Conservation (phyloP, 2,113 vertebrate species). For the Limnothrissa miodon region DNA sequence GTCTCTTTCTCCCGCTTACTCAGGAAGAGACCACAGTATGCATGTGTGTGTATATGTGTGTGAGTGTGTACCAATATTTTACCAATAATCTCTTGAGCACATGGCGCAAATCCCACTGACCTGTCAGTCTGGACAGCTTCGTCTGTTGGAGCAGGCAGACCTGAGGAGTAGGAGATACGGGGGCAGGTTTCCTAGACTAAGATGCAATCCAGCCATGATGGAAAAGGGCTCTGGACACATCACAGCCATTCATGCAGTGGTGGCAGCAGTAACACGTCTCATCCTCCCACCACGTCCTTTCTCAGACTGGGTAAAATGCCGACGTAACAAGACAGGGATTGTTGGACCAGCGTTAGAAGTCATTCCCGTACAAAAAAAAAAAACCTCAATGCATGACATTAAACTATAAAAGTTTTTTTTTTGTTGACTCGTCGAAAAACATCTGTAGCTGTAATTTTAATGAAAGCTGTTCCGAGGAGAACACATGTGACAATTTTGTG, state of each 20-base stretch:
- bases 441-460: background rate
- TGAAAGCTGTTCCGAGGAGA: background rate
- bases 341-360: background rate
- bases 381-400: background rate
- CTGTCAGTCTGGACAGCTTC: background rate
- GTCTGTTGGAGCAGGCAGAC: background rate
- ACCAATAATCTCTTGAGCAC: conserved; percentile 43
- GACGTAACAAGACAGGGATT: background rate
- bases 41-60: background rate
- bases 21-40: too few relatives aligned
- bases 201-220: background rate
- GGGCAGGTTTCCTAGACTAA: too few relatives aligned
- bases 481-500: background rate
- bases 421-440: background rate
- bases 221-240: background rate
- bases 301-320: background rate
- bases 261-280: background rate
- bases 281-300: background rate
- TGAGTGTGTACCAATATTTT: conserved; percentile 25
- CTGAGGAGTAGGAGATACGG: too few relatives aligned
- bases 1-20: too few relatives aligned
- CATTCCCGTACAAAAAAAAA: background rate
- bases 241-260: background rate
- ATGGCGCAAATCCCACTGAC: conserved; percentile 23
- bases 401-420: background rate